Evolutionary conservation across 2,797 vertebrate species (phyloP), one percentile per base, ranked within the genome.

Genomic region (Poecilia gillii): DNA sequence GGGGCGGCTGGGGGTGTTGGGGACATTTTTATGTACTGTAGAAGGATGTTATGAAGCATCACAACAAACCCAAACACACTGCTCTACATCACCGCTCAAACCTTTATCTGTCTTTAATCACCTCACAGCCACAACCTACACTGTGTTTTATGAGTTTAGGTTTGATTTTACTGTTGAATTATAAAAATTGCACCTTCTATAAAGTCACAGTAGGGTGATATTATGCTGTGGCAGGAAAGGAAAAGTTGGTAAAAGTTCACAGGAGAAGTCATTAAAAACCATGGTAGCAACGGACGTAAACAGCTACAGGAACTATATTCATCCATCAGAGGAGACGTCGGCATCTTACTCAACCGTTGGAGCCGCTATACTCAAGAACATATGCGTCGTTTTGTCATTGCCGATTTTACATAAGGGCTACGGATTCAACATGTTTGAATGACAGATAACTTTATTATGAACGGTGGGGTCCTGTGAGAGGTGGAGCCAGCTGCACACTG

Each of bases 1-100:
- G 83, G 83, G 81, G 77, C 72, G 31, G 47, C 70, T 72, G 83
- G 74, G 88, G 88, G 90, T 89, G 90, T 87, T 79, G 78, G 80
- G 90, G 90, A 91, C 87, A 89, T 90, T 93, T 93, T 95, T 92
- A 95, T 92, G 91, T 92, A 95, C 93, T 95, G 88, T 86, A 82
- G 85, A 87, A 78, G 81, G 90, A 87, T 90, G 85, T 89, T 92
- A 86, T 92, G 89, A 92, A 88, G 76, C 74, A 6, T 89, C 92
- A 91, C 89, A 94, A 90, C 91, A 93, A 94, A 92, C 83, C 75
- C 4, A 57, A 28, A 36, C 76, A 79, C 68, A 41, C 39, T 12
- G 39, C 11, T 71, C 12, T 71, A 12, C 25, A 71, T 28, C 43
- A 43, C 36, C 0, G 39, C 39, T 25, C 68, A 71, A 71, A 71